These are phyloP conservation scores for Falco peregrinus DNA, from an alignment of 2,797 vertebrate species.

Conservation along the genomic window DNA sequence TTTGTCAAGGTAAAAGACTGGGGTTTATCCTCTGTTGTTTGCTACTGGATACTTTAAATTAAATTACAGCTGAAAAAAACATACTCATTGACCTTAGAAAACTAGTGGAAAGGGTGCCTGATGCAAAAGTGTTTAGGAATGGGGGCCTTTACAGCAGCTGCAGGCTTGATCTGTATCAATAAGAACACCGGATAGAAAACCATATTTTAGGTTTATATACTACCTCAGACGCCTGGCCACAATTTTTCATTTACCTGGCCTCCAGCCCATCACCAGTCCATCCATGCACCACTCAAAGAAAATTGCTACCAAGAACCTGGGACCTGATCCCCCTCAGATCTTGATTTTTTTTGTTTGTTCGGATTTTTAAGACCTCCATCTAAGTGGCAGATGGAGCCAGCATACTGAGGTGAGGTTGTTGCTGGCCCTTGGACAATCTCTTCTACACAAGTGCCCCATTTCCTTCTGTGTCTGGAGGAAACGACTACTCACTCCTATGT, in stretches of 20 bases:
- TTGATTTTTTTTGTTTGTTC: neutral
- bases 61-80: neutral
- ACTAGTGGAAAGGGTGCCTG: neutral
- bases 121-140: neutral
- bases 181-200: neutral
- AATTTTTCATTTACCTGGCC: neutral
- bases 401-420: neutral
- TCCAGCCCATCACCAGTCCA: neutral
- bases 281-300: neutral
- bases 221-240: neutral
- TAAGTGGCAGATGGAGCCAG: neutral
- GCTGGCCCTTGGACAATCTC: neutral
- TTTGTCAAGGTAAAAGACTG: neutral
- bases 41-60: neutral
- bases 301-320: neutral
- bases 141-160: neutral
- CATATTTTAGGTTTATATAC: neutral
- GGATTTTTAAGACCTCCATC: neutral
- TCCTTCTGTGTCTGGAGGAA: neutral
- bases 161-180: neutral
- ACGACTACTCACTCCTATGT: fast-evolving
- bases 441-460: neutral
- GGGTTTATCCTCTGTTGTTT: neutral
- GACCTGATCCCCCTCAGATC: neutral
- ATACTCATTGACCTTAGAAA: neutral